Percentiles rank a stretch among this genome's conserved stretches.
phyloP scores from a whole-genome alignment of 1,140 invertebrate species.

The Drosophila prosaltans region DNA sequence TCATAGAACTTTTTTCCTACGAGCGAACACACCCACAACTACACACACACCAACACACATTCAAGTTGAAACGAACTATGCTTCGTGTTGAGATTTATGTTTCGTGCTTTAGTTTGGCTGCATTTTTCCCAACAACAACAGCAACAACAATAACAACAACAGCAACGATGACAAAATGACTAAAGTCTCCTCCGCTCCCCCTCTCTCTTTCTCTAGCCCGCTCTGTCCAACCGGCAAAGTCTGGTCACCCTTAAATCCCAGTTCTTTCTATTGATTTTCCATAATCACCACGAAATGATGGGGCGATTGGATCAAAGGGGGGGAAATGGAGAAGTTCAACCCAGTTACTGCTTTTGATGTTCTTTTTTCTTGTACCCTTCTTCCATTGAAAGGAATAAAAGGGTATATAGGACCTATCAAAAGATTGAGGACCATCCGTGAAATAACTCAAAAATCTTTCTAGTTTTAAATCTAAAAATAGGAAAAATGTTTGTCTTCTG shows the following conservation, averaged over 20 bases:
- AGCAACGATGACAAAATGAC: constrained; percentile 6
- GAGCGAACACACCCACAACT: constrained; percentile 53
- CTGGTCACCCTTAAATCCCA: constrained; percentile 77
- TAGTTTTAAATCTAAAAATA: no score
- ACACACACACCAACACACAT: constrained; percentile 27
- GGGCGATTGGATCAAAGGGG: background rate
- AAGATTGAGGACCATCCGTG: no score
- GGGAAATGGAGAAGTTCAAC: constrained; percentile 27
- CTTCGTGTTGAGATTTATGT: constrained; percentile 74
- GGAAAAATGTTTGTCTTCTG: no score
- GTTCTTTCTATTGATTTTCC: constrained; percentile 79
- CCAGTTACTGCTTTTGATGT: constrained; percentile 46
- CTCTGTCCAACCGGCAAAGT: constrained; percentile 28
- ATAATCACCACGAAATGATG: constrained; percentile 66
- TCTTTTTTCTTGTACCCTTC: background rate
- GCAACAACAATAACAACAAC: background rate
- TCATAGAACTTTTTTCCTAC: constrained; percentile 81
- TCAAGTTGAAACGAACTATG: constrained; percentile 49
- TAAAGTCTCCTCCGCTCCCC: background rate
- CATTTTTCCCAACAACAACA: constrained; percentile 25
- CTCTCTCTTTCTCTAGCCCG: background rate
- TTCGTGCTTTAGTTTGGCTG: constrained; percentile 49
- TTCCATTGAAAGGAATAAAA: background rate
- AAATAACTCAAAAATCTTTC: no score
- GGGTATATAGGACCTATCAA: background rate